Evolutionary conservation across 2,113 vertebrate genomes (phyloP).

Genomic region (Apteryx mantelli): DNA sequence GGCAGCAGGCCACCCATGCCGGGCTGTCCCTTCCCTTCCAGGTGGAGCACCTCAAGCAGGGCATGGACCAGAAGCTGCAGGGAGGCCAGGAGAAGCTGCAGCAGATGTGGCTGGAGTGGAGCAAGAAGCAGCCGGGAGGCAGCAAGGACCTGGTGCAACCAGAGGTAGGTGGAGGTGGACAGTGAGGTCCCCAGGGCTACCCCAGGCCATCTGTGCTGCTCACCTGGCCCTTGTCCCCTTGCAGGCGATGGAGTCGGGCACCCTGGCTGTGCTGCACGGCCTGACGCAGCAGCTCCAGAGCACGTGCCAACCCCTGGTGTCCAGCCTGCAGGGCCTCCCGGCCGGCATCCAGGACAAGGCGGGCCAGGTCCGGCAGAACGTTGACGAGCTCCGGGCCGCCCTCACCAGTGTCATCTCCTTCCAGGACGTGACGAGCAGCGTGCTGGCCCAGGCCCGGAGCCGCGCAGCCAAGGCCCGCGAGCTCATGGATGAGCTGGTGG

Average conservation of each 20-base stretch:
- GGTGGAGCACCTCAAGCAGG: constrained; percentile 75
- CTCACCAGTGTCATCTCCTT: constrained; percentile 64
- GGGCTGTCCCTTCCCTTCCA: background rate
- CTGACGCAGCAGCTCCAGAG: constrained; percentile 81
- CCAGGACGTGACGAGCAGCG: constrained; percentile 67
- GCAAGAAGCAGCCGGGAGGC: constrained; percentile 8
- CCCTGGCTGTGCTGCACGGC: constrained; percentile 76
- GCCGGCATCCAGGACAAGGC: constrained; percentile 82
- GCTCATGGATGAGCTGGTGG: constrained; percentile 86
- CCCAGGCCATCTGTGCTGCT: background rate
- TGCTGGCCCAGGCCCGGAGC: constrained; percentile 78
- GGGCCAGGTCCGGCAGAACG: constrained; percentile 73
- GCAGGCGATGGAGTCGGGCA: constrained; percentile 30
- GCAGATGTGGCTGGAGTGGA: constrained; percentile 86
- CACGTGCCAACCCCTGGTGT: constrained; percentile 80
- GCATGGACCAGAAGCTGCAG: constrained; percentile 65
- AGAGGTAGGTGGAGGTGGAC: background rate
- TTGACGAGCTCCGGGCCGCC: constrained; percentile 80
- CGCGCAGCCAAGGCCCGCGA: constrained; percentile 75
- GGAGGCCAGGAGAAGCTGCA: constrained; percentile 82
- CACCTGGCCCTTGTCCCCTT: background rate
- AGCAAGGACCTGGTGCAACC: background rate
- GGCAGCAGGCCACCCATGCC: accelerated
- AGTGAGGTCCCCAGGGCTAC: accelerated
- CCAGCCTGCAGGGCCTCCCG: constrained; percentile 86